Percentiles rank a stretch among this genome's conserved stretches.
phyloP scores from a whole-genome alignment of 2,888 invertebrate genomes.

The Melanostoma mellinum region DNA sequence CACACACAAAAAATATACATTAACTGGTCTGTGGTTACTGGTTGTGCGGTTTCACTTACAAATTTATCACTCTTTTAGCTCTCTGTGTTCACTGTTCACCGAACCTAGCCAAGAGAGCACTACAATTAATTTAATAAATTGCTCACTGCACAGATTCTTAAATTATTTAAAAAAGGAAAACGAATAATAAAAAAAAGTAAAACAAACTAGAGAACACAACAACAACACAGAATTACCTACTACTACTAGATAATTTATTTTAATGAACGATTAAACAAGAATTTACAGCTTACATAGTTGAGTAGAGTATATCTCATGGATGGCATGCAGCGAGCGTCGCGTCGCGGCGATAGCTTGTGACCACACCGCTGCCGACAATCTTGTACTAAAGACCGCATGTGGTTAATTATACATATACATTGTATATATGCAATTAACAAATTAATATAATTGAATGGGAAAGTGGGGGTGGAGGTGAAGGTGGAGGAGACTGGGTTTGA shows the following conservation, averaged over 20 bases:
- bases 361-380: conserved; percentile 60
- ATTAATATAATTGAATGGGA: conserved; percentile 67
- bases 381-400: conserved; percentile 63
- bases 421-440: conserved; percentile 67
- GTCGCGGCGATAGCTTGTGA: not conserved
- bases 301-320: conserved; percentile 9
- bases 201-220: conserved; percentile 4
- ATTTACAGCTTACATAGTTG: conserved; percentile 66
- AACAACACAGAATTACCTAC: conserved; percentile 2
- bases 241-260: conserved; percentile 71
- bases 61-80: conserved; percentile 59
- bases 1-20: conserved; percentile 44
- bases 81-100: not conserved
- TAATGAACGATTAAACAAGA: conserved; percentile 71
- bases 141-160: conserved; percentile 69
- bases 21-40: conserved; percentile 42
- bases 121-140: conserved; percentile 72
- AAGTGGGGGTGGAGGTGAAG: not conserved
- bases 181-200: conserved; percentile 4
- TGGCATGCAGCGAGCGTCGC: conserved; percentile 18
- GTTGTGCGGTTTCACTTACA: conserved; percentile 59
- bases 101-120: conserved; percentile 22
- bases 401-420: conserved; percentile 61
- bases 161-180: conserved; percentile 58
- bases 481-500: not conserved